Evolutionary conservation across 2,113 vertebrate genomes (phyloP).

Genomic region (Corythornis cristatus): DNA sequence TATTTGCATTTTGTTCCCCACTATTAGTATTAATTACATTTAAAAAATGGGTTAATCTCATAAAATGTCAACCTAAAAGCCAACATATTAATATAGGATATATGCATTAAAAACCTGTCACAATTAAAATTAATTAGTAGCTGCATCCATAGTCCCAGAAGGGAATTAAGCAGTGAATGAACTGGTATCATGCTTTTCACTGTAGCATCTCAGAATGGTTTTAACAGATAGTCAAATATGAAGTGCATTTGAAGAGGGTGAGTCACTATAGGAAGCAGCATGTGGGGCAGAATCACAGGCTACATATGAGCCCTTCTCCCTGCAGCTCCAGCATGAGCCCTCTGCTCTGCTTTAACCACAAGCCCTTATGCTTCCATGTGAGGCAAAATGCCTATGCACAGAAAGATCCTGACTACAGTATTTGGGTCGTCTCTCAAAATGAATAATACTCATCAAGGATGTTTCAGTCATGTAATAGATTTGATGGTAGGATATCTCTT

Average conservation of each 20-base stretch:
- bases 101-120: not conserved
- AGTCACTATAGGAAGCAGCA: not conserved
- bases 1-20: not conserved
- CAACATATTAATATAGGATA: slow-evolving; percentile 4
- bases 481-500: not conserved
- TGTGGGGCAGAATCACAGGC: not conserved
- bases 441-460: not conserved
- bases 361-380: not conserved
- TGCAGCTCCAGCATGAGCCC: not conserved
- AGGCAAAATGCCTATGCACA: not conserved
- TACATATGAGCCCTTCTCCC: not conserved
- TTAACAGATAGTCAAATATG: not conserved
- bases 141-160: not conserved
- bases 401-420: not conserved
- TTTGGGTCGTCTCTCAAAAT: not conserved
- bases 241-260: not conserved
- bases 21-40: slow-evolving; percentile 12
- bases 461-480: not conserved
- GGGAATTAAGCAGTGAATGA: not conserved
- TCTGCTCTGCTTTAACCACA: not conserved
- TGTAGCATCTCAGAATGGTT: not conserved
- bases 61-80: not conserved
- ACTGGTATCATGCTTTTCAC: not conserved
- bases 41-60: not conserved
- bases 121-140: slow-evolving; percentile 19